Evolutionary conservation across 2,797 vertebrate species (phyloP), one percentile per base, ranked within the genome.

Genomic region (Arnoldichthys spilopterus): DNA sequence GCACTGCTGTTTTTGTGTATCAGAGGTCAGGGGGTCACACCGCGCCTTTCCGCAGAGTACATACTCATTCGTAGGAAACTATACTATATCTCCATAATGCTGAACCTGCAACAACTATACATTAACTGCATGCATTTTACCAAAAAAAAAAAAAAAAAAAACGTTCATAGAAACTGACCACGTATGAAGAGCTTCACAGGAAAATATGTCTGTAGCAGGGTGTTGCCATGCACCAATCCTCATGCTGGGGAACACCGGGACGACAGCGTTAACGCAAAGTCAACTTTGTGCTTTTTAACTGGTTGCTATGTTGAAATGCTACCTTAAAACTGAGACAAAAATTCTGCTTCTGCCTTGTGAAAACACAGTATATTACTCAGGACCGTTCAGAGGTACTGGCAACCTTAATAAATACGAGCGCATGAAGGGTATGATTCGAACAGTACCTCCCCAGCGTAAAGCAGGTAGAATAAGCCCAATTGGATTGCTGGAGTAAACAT

Each of bases 111-210:
- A 70, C 45, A 63, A 9, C 7, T 64, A 51, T 51, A 53, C 18
- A 73, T 56, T 63, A 53, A 77, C 58, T 54, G 56, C 72, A 69
- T 79, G 72, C 76, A 56, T 53, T 74, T 43, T 43, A 79, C 26
- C 28, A 71, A 53, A n/a, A n/a, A n/a, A n/a, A n/a, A n/a, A n/a
- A n/a, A n/a, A n/a, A n/a, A n/a, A n/a, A n/a, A 70, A 72, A 68
- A 73, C 37, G 47, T 28, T 24, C 45, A 51, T 71, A 22, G 28
- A 62, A 51, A 71, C 24, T 2, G 32, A 43, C 24, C 32, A 43
- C 7, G n/a, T 1, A 11, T 45, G 26, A 56, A 34, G 20, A 56
- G 49, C 51, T 71, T 56, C 32, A 71, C 68, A 56, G 30, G 18
- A 54, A 71, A 71, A 53, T 37, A 34, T 54, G 20, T 54, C n/a